phyloP scores from a whole-genome alignment of 1,140 invertebrate genomes.

The Oppia nitens region DNA sequence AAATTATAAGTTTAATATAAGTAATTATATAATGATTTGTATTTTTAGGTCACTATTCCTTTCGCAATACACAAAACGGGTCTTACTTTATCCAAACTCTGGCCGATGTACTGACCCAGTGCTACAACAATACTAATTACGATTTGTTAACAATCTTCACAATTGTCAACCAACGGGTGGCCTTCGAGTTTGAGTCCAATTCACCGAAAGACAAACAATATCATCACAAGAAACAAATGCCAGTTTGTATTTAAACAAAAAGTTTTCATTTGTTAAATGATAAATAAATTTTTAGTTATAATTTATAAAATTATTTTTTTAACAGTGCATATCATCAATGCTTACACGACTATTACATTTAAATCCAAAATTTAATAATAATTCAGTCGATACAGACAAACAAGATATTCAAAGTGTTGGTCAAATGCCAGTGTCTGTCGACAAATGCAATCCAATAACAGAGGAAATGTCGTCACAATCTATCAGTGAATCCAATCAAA shows the following conservation, averaged over 20 bases:
- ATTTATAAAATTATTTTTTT: neutral
- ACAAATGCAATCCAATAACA: too few relatives aligned
- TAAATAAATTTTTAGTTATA: too few relatives aligned
- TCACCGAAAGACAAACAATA: conserved; percentile 40
- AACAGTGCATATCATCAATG: conserved; percentile 64
- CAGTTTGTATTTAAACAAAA: too few relatives aligned
- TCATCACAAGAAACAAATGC: conserved; percentile 87
- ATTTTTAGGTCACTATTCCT: conserved; percentile 69
- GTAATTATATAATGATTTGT: neutral
- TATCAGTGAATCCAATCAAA: too few relatives aligned
- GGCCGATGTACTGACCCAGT: conserved; percentile 50
- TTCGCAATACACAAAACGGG: conserved; percentile 70
- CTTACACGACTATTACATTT: conserved; percentile 54
- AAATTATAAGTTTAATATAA: neutral
- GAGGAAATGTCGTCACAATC: too few relatives aligned
- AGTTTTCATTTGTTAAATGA: too few relatives aligned
- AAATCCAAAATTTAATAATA: conserved; percentile 23
- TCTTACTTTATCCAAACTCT: conserved; percentile 95
- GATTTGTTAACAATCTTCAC: conserved; percentile 75
- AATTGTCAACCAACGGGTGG: conserved; percentile 51
- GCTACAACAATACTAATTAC: conserved; percentile 40
- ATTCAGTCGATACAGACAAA: too few relatives aligned
- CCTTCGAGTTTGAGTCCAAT: conserved; percentile 32
- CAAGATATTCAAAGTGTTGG: too few relatives aligned
- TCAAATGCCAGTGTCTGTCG: too few relatives aligned